These are phyloP conservation scores for Cossypha caffra DNA, from an alignment of 2,797 vertebrate genomes.

Conservation along the genomic window DNA sequence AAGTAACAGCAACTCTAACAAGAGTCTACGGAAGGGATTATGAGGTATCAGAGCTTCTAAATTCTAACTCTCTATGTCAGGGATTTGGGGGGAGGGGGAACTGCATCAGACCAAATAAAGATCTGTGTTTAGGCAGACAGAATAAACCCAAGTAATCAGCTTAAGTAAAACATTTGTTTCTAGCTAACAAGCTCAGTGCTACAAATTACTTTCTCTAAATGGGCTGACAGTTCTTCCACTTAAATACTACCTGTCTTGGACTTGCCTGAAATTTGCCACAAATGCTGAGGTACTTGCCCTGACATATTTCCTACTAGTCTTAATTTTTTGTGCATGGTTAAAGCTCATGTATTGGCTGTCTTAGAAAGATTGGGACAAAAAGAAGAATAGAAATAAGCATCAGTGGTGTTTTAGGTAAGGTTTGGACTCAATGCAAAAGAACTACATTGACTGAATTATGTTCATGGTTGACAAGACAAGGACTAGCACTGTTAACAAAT, in stretches of 20 bases:
- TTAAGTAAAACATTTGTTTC: slow-evolving; percentile 40
- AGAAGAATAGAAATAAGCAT: background rate
- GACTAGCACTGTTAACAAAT: background rate
- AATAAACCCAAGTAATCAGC: slow-evolving; percentile 13
- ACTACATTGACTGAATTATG: background rate
- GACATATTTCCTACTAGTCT: slow-evolving; percentile 44
- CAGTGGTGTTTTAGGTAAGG: background rate
- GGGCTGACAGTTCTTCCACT: background rate
- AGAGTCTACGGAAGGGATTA: background rate
- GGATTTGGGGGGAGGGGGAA: background rate
- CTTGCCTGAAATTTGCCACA: slow-evolving; percentile 76
- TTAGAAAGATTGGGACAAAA: slow-evolving; percentile 50
- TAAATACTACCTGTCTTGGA: slow-evolving; percentile 77
- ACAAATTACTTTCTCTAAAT: slow-evolving; percentile 20
- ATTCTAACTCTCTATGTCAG: background rate
- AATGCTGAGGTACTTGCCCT: slow-evolving; percentile 55
- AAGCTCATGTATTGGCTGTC: slow-evolving; percentile 75
- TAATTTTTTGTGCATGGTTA: slow-evolving; percentile 59
- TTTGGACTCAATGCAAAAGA: background rate
- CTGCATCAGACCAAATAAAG: background rate
- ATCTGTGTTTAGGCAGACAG: background rate
- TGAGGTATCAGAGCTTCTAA: background rate
- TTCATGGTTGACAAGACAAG: background rate
- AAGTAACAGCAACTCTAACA: background rate
- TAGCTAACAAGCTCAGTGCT: slow-evolving; percentile 27